Percentiles rank a stretch among this genome's conserved stretches.
These are phyloP conservation scores for Tragelaphus scriptus DNA, from an alignment of 2,113 vertebrate genomes.

Conservation along the genomic window DNA sequence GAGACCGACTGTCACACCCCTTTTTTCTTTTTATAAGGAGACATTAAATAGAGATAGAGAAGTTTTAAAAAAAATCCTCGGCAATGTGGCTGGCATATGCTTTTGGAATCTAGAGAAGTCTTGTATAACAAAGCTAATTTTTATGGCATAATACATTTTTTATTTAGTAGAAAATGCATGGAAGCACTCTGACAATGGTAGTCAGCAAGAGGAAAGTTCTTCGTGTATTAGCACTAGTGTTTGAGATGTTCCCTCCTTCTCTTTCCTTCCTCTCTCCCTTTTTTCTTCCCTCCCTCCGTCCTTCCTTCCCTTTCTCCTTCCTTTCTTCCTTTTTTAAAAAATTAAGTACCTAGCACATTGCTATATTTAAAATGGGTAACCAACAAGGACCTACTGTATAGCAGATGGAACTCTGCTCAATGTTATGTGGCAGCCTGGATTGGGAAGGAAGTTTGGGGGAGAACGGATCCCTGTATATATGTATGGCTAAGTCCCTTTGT, in stretches of 20 bases:
- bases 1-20: not conserved
- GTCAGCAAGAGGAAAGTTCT: slow-evolving; percentile 16
- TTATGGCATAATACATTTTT: not conserved
- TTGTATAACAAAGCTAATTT: slow-evolving; percentile 19
- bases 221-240: not conserved
- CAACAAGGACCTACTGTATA: not conserved
- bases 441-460: not conserved
- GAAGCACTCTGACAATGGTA: slow-evolving; percentile 10
- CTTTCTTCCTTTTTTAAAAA: not conserved
- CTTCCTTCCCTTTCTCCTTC: not conserved
- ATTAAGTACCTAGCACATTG: not conserved
- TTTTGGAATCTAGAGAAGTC: slow-evolving; percentile 35
- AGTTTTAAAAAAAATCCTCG: not conserved
- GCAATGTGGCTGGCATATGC: not conserved
- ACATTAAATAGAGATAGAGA: not conserved
- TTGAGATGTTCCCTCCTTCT: not conserved
- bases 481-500: not conserved
- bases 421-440: not conserved
- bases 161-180: not conserved
- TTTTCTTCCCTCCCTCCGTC: not conserved
- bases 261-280: not conserved
- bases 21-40: not conserved
- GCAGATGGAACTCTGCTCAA: not conserved
- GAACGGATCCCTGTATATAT: not conserved
- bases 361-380: not conserved